Conservation (phyloP, 2,888 invertebrate genomes). For the Leptopilina myrica region DNA sequence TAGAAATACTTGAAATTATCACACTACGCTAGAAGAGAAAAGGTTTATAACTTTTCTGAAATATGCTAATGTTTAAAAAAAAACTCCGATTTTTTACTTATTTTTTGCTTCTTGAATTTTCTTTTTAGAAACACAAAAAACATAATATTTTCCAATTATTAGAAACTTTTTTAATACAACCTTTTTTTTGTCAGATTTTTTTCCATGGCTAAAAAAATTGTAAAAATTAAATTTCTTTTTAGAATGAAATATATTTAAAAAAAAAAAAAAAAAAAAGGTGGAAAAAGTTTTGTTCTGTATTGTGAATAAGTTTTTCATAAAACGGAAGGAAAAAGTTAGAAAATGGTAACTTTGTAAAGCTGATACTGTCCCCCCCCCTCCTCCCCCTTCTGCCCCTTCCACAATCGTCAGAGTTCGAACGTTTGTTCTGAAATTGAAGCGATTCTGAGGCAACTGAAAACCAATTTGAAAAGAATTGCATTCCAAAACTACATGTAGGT, state of each 20-base stretch:
- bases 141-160: no score
- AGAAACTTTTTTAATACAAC: no score
- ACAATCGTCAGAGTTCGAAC: constrained; percentile 41
- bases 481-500: constrained; percentile 66
- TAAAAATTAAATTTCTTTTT: no score
- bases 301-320: constrained; percentile 7
- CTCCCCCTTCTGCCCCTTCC: no score
- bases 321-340: background rate
- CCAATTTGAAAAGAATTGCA: constrained; percentile 73
- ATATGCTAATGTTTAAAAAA: constrained; percentile 4
- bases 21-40: constrained; percentile 26
- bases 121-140: background rate
- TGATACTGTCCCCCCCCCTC: background rate
- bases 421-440: constrained; percentile 68
- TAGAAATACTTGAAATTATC: constrained; percentile 35
- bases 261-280: no score
- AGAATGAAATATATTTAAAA: no score
- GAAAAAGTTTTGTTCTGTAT: background rate
- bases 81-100: constrained; percentile 28
- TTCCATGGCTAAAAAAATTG: no score
- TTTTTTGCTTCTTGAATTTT: constrained; percentile 2
- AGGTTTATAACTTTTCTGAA: constrained; percentile 4
- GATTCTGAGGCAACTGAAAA: constrained; percentile 69
- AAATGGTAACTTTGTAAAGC: constrained; percentile 18
- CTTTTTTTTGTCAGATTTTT: no score